Base-by-base conservation (phyloP, 2,113 vertebrate genomes). In the Eupsittula cactorum region DNA sequence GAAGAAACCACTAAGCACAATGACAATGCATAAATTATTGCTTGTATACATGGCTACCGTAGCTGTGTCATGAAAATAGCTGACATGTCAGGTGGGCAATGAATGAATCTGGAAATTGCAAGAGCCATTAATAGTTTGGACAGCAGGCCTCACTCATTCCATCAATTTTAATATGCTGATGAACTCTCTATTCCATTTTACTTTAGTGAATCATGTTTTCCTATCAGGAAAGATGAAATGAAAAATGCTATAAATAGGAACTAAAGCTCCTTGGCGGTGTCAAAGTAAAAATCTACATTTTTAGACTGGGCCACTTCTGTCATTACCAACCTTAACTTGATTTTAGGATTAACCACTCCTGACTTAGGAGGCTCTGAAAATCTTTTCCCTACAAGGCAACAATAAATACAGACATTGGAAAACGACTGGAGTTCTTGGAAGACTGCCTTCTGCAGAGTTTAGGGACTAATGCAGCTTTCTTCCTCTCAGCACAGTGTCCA, bases 401-500 rank as follows among this genome's bases (percentile, higher is more conserved):
- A 50, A 24, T 82, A 73, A 82, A 44, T 44, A 62, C 35, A 73
- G 74, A 2, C 10, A 1, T 3, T 47, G 47, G 63, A 37, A 53
- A 69, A 46, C 1, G 16, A 4, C 24, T 7, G 6, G 16, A 69
- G 16, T 75, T 84, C 13, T 85, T 82, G 73, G 71, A 44, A 28
- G 4, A 2, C 5, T 93, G 57, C n/a, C 81, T 41, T 77, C n/a
- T 17, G 31, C 18, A 41, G 37, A 86, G 33, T 49, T 65, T 41
- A 20, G 50, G 23, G 37, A 33, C n/a, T 68, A 46, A 88, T 83
- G 28, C 39, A 69, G 33, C 12, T 91, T 90, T 79, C 20, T 90
- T 75, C 31, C 59, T 69, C 47, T 11, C 97, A 99, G 99, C 64
- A 65, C 94, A 0, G 93, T 98, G 82, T 98, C 98, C 79, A 97